A percentile compares a stretch with the other conserved stretches of the same genome.
These are phyloP conservation scores for Felis chaus DNA, from an alignment of 2,113 vertebrate species.

Conservation along the genomic window DNA sequence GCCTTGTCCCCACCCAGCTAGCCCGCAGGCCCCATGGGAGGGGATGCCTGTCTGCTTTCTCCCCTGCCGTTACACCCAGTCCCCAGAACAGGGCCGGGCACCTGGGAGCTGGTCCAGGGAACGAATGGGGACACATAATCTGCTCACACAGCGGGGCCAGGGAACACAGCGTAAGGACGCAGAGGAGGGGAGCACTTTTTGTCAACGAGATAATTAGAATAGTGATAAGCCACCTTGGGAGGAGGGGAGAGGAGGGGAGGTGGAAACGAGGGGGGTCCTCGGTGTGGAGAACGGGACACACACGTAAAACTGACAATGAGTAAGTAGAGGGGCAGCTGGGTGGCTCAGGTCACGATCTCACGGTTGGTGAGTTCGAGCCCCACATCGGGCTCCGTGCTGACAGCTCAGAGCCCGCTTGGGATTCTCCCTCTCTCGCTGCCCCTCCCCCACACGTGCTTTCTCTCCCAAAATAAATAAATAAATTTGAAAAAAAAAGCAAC, in stretches of 20 bases:
- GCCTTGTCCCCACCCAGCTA: not conserved
- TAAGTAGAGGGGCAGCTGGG: no score
- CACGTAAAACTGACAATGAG: no score
- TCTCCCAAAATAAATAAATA: no score
- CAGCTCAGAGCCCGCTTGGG: no score
- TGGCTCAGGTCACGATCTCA: no score
- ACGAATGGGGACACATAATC: rapidly evolving
- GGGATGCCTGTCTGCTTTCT: not conserved
- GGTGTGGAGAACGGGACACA: not conserved
- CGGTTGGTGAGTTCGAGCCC: no score
- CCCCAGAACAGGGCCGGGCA: not conserved
- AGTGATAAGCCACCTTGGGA: rapidly evolving
- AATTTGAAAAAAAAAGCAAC: no score
- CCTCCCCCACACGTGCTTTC: no score
- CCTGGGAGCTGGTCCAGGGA: rapidly evolving
- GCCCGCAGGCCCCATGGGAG: not conserved
- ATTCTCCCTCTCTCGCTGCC: no score
- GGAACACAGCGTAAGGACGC: rapidly evolving
- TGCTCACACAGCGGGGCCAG: rapidly evolving
- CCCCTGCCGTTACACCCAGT: no score
- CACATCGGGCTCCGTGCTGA: no score
- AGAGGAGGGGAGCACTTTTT: rapidly evolving
- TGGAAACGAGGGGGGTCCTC: rapidly evolving
- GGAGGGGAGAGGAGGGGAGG: no score
- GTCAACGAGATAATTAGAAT: rapidly evolving